Percentiles rank a stretch among this genome's conserved stretches.
Evolutionary conservation across 2,888 invertebrate species (phyloP).

Genomic region (Perdita meconis): DNA sequence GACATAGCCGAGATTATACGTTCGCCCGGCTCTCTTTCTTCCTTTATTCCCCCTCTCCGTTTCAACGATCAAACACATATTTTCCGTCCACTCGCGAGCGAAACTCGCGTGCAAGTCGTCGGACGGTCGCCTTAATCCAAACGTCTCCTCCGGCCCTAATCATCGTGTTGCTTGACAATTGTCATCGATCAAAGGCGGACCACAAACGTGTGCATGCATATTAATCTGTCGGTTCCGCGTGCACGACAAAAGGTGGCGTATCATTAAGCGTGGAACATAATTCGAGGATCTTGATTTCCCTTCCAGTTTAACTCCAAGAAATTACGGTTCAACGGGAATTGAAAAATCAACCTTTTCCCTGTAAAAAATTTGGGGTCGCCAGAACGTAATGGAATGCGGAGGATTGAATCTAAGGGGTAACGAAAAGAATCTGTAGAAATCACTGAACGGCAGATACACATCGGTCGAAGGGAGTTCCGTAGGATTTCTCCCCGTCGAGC

Average conservation of each 20-base stretch:
- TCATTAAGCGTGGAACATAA: not conserved
- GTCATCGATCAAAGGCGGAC: constrained; percentile 52
- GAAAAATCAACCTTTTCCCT: not conserved
- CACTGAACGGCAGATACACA: not conserved
- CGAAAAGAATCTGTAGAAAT: too few relatives aligned
- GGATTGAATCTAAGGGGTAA: not conserved
- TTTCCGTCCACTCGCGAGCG: constrained; percentile 1
- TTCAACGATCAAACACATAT: constrained; percentile 36
- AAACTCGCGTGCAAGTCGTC: constrained; percentile 58
- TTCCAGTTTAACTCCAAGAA: not conserved
- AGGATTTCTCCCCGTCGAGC: constrained; percentile 56
- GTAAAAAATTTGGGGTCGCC: not conserved
- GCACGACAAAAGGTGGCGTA: constrained; percentile 9
- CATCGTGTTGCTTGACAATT: constrained; percentile 54
- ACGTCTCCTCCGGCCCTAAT: constrained; percentile 37
- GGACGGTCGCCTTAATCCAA: constrained; percentile 45
- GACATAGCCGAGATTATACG: constrained; percentile 6
- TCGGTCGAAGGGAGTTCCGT: constrained; percentile 46
- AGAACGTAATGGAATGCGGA: too few relatives aligned
- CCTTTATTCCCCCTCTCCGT: not conserved
- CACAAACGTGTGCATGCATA: constrained; percentile 37
- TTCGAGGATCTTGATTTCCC: not conserved
- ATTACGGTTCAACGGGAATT: not conserved
- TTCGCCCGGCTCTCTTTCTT: not conserved
- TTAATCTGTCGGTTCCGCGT: constrained; percentile 19